These are phyloP conservation scores for Todiramphus saurophagus DNA, from an alignment of 2,113 vertebrate genomes.

Conservation along the genomic window DNA sequence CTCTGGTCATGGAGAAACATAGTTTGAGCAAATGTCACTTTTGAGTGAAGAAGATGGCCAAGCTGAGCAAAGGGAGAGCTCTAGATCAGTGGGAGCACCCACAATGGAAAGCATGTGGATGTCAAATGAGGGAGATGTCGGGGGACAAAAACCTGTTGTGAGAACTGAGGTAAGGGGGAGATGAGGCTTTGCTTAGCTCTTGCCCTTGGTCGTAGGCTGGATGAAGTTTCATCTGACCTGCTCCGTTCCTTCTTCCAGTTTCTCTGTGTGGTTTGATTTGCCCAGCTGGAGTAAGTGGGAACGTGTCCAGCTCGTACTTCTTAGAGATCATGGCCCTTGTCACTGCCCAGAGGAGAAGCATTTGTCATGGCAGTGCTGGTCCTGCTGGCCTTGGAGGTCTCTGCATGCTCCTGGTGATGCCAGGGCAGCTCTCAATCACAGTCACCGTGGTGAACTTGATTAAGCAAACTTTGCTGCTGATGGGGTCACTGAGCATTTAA, in stretches of 20 bases:
- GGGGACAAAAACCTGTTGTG: neutral
- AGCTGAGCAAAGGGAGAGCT: neutral
- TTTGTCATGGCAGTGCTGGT: neutral
- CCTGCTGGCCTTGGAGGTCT: neutral
- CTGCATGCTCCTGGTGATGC: accelerated
- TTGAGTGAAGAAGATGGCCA: neutral
- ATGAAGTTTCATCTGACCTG: neutral
- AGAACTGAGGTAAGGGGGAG: neutral
- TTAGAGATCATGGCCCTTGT: neutral
- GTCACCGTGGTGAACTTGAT: neutral
- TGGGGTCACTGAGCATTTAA: neutral
- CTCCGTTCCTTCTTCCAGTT: neutral
- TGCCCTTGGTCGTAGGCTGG: neutral
- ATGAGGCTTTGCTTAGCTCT: neutral
- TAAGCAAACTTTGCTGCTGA: neutral
- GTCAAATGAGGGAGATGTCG: neutral
- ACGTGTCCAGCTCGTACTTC: neutral
- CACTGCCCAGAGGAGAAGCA: neutral
- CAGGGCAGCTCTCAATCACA: neutral
- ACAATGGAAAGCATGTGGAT: neutral
- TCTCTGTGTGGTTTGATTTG: neutral
- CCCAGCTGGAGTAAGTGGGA: neutral
- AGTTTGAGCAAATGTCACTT: neutral
- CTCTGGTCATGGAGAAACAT: neutral
- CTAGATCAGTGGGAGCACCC: neutral